phyloP scores from a whole-genome alignment of 30 jellyfish, hydroid and myxozoan species.

The Cassiopea xamachana region DNA sequence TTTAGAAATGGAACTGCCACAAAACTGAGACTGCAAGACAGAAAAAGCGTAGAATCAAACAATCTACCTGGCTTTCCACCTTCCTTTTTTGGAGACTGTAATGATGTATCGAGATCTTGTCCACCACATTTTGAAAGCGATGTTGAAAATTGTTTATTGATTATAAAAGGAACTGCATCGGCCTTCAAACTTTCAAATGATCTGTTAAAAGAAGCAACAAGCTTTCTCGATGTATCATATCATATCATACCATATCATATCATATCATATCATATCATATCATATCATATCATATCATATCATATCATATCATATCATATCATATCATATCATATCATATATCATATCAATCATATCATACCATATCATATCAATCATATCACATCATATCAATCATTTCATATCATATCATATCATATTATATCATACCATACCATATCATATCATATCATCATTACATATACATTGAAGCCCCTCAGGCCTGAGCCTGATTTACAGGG shows the following conservation, averaged over 20 bases:
- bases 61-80: constrained; percentile 59
- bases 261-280: too few species aligned
- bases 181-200: constrained; percentile 76
- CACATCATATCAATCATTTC: too few species aligned
- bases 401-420: too few species aligned
- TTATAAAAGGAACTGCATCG: constrained; percentile 82
- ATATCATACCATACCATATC: not conserved
- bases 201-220: constrained; percentile 24
- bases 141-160: constrained; percentile 82
- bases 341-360: too few species aligned
- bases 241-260: too few species aligned
- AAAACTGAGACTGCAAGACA: not conserved
- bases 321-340: too few species aligned
- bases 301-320: too few species aligned
- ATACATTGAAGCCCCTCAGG: not conserved
- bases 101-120: constrained; percentile 18
- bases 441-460: not conserved
- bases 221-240: too few species aligned
- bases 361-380: too few species aligned
- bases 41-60: not conserved
- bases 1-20: too few species aligned
- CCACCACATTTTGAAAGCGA: not conserved
- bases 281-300: too few species aligned
- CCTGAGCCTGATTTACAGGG: not conserved
- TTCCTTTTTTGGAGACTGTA: constrained; percentile 41